Percentiles rank a stretch among this genome's conserved stretches.
These are phyloP conservation scores for Bemisia tabaci DNA, from an alignment of 1,140 invertebrate genomes.

Conservation along the genomic window DNA sequence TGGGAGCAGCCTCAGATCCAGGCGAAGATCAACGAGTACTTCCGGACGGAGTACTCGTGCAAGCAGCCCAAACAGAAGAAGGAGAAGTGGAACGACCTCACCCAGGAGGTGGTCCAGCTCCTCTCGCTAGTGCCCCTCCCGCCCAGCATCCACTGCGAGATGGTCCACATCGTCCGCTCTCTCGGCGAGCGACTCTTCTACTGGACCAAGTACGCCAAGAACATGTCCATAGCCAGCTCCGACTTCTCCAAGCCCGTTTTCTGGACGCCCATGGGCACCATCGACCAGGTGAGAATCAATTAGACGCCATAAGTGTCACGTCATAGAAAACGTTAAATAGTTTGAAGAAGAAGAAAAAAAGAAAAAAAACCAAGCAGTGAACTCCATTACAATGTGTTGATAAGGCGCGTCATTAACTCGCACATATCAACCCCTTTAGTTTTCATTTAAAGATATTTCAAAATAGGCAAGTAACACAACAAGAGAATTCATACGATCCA, in stretches of 20 bases:
- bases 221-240: not conserved
- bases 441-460: too few species aligned
- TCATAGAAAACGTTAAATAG: too few species aligned
- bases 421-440: too few species aligned
- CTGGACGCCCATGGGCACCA: not conserved
- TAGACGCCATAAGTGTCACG: too few species aligned
- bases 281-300: not conserved
- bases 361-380: too few species aligned
- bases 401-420: too few species aligned
- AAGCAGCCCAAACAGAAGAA: not conserved
- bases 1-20: not conserved
- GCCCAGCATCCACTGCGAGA: not conserved
- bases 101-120: not conserved
- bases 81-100: not conserved
- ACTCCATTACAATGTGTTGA: too few species aligned
- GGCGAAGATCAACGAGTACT: not conserved
- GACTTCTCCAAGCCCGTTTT: not conserved
- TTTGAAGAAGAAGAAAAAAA: too few species aligned
- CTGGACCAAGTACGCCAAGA: not conserved
- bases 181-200: not conserved
- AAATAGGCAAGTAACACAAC: too few species aligned
- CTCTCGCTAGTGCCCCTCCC: not conserved
- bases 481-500: too few species aligned
- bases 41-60: not conserved
- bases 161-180: not conserved